Conservation (phyloP, 2,797 vertebrate species). For the Amazona finschi region DNA sequence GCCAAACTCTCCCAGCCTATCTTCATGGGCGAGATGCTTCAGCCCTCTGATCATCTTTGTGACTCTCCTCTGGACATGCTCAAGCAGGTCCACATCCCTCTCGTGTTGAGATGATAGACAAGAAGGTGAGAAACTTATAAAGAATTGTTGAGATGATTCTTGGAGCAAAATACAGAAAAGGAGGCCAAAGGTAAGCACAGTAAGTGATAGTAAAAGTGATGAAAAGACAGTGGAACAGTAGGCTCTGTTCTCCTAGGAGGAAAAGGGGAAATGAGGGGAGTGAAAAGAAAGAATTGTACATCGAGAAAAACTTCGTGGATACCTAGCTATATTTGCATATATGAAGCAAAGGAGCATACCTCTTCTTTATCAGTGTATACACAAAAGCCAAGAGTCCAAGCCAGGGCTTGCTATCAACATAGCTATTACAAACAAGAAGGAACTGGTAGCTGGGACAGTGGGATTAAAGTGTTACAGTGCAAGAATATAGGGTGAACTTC, state of each 20-base stretch:
- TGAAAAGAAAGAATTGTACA: background rate
- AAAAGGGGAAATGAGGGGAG: background rate
- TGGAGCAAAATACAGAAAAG: background rate
- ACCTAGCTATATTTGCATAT: background rate
- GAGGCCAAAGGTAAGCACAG: background rate
- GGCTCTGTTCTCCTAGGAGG: background rate
- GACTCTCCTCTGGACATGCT: background rate
- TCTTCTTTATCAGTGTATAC: background rate
- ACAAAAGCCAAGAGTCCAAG: background rate
- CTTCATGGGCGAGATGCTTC: background rate
- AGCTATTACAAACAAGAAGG: background rate
- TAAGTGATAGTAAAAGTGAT: background rate
- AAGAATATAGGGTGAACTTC: conserved; percentile 44
- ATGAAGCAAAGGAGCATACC: background rate
- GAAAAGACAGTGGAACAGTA: background rate
- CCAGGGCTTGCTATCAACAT: background rate
- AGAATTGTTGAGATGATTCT: background rate
- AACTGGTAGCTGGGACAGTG: background rate
- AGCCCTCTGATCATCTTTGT: background rate
- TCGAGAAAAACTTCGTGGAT: background rate
- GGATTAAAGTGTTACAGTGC: background rate
- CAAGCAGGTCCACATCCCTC: background rate
- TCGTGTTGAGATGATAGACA: background rate
- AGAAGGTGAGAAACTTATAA: background rate
- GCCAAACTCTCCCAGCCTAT: background rate